Base-by-base conservation (phyloP, 1,140 invertebrate genomes). In the Dendrolimus punctatus region DNA sequence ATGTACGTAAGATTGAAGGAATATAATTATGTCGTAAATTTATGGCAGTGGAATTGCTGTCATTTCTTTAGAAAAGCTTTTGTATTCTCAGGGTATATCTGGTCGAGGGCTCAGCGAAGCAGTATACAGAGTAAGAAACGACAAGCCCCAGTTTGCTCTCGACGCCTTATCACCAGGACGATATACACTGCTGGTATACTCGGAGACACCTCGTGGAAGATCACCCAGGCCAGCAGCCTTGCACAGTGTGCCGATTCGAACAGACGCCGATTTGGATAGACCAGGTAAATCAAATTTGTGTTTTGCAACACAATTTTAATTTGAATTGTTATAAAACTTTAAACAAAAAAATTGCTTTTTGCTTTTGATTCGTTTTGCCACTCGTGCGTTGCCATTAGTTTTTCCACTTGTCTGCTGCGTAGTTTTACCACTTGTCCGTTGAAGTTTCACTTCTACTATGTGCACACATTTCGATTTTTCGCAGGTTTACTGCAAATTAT, bases 101-200 rank as follows among this genome's bases (percentile, higher is more conserved):
- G 79, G 72, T 2, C 64, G 75, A 38, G 79, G 77, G 8, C 55
- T 82, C 0, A 62, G 73, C 2, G 79, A 85, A 74, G 66, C 82
- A 5, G 73, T 84, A 0, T 85, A 84, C 49, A 61, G 79, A 40
- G 74, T 72, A 0, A 73, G 73, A 38, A 85, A 84, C 44, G 82
- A 85, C 46, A 76, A 61, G 5, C 82, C 82, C 0, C 82, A 82
- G 51, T 85, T 85, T 51, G 53, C 79, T 4, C 58, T 85, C 4
- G 76, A 85, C 39, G 71, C 76, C 7, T 51, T 85, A 5, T 73
- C 76, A 41, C 77, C 82, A 40, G 82, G 82, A 38, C 60, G 69
- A 5, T 85, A 85, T 58, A 85, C 82, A 46, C 76, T 85, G 40
- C 64, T 80, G 8, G 78, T 86, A 0, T 86, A 85, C 55, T 71